Percentiles rank a stretch among this genome's conserved stretches.
Conservation (phyloP, 2,797 vertebrate species). For the Cygnus olor region DNA sequence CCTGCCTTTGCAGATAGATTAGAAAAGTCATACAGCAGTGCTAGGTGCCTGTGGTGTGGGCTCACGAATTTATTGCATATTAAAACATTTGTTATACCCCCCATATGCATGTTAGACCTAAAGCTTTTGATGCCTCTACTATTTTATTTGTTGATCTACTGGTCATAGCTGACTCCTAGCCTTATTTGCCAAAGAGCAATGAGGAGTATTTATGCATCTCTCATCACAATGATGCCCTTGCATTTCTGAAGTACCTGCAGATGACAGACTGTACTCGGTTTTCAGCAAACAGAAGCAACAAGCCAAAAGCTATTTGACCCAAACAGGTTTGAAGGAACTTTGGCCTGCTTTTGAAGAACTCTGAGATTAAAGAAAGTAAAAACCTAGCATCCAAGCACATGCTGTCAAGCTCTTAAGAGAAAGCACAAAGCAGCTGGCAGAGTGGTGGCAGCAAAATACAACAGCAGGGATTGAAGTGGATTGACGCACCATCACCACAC, state of each 20-base stretch:
- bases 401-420: neutral
- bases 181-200: neutral
- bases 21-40: neutral
- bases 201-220: neutral
- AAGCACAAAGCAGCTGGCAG: neutral
- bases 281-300: neutral
- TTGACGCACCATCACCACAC: too few species aligned
- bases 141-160: neutral
- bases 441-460: neutral
- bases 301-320: neutral
- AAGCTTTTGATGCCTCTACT: neutral
- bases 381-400: accelerated
- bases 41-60: too few species aligned
- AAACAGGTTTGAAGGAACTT: neutral
- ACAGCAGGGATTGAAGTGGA: neutral
- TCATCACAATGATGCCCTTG: neutral
- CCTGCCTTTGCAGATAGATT: too few species aligned
- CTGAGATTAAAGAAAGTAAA: neutral
- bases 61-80: neutral
- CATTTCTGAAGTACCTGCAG: neutral
- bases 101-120: neutral
- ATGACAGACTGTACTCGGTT: too few species aligned
- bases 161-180: neutral
- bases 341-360: neutral
- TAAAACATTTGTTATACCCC: neutral